These are phyloP conservation scores for Drosophila ercepeae DNA, from an alignment of 1,140 invertebrate species.

Conservation along the genomic window DNA sequence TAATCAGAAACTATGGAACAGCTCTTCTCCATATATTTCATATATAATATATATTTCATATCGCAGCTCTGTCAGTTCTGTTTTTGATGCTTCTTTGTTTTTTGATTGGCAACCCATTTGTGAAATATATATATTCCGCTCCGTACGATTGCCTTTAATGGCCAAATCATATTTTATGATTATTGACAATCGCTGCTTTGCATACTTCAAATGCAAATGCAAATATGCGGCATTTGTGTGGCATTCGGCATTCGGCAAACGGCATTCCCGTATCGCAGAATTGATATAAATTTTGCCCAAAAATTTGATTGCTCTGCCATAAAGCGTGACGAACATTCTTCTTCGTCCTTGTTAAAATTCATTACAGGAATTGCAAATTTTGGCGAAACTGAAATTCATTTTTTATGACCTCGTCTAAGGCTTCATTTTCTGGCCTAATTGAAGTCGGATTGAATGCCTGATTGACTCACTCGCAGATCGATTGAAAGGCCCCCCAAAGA, in stretches of 20 bases:
- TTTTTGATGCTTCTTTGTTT: constrained; percentile 28
- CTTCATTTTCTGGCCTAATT: constrained; percentile 39
- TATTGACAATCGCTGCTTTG: constrained; percentile 33
- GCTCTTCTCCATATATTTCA: neutral
- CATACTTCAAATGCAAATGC: constrained; percentile 19
- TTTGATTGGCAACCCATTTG: constrained; percentile 47
- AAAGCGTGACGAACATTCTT: constrained; percentile 30
- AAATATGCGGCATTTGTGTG: neutral
- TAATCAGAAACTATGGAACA: constrained; percentile 37
- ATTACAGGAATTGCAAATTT: constrained; percentile 14
- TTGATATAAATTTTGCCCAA: constrained; percentile 28
- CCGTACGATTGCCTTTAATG: constrained; percentile 41
- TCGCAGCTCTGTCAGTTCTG: constrained; percentile 24
- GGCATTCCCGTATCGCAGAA: constrained; percentile 5
- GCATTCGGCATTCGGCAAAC: too few species aligned
- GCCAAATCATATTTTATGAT: constrained; percentile 51
- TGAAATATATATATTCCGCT: constrained; percentile 38
- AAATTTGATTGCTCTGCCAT: constrained; percentile 36
- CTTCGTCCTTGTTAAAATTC: constrained; percentile 33
- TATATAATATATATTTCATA: neutral
- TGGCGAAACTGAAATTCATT: too few species aligned
- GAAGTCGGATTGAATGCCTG: constrained; percentile 26
- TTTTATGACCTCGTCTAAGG: neutral
- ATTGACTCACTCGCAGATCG: constrained; percentile 37
- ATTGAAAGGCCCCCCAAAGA: too few species aligned